These are phyloP conservation scores for Paracyclopina nana DNA, from an alignment of 1,140 invertebrate species.

Conservation along the genomic window DNA sequence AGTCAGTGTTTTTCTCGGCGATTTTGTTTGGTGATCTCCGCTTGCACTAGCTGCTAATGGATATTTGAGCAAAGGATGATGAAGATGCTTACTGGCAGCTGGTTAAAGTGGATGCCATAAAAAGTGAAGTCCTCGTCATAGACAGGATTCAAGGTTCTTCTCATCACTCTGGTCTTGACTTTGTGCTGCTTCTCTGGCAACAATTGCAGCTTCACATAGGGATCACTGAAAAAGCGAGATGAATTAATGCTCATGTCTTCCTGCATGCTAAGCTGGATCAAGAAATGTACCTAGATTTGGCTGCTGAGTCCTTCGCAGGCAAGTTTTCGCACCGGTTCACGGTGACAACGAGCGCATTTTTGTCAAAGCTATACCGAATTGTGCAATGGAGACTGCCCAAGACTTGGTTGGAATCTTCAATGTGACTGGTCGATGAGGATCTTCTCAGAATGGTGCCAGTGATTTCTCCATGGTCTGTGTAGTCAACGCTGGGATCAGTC, in stretches of 20 bases:
- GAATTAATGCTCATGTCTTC: too few relatives aligned
- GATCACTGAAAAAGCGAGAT: slow-evolving; percentile 41
- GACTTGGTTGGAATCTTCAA: too few relatives aligned
- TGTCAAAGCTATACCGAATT: slow-evolving; percentile 56
- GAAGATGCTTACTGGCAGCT: slow-evolving; percentile 42
- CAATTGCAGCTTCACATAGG: slow-evolving; percentile 81
- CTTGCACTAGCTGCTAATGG: too few relatives aligned
- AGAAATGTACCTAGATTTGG: slow-evolving; percentile 21
- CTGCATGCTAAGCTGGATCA: too few relatives aligned
- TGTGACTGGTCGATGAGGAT: too few relatives aligned
- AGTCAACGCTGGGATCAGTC: too few relatives aligned
- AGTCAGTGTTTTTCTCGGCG: too few relatives aligned
- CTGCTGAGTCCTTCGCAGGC: slow-evolving; percentile 49
- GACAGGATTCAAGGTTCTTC: slow-evolving; percentile 73
- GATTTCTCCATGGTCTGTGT: too few relatives aligned
- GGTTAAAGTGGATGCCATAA: slow-evolving; percentile 65
- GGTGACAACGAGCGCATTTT: slow-evolving; percentile 70
- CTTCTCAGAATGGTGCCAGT: too few relatives aligned
- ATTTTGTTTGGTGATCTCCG: too few relatives aligned
- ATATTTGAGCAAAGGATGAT: too few relatives aligned
- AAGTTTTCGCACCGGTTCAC: slow-evolving; percentile 66
- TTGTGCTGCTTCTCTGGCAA: slow-evolving; percentile 85
- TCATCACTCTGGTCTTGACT: slow-evolving; percentile 76
- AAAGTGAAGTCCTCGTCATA: slow-evolving; percentile 95
- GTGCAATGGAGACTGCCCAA: slow-evolving; percentile 19